Evolutionary conservation across 2,797 vertebrate species (phyloP).

Genomic region (Silurus lanzhouensis): DNA sequence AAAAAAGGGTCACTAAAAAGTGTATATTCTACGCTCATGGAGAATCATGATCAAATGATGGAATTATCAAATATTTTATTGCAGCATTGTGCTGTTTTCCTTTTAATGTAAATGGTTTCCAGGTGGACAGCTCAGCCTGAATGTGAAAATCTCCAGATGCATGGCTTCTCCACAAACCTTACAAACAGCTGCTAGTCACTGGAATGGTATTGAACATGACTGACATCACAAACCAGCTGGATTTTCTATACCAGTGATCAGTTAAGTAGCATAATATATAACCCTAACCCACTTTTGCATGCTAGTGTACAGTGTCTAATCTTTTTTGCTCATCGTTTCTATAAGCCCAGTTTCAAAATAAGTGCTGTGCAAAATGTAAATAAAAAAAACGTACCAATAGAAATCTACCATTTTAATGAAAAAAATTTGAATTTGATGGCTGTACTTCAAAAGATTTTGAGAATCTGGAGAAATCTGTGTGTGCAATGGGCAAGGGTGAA

Average conservation of each 20-base stretch:
- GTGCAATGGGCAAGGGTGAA: too few species aligned
- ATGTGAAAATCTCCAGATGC: not conserved
- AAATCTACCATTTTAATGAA: too few species aligned
- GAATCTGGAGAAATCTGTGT: too few species aligned
- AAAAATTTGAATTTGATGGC: too few species aligned
- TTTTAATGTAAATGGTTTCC: not conserved
- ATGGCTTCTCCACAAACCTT: not conserved
- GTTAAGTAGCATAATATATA: not conserved
- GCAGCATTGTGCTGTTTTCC: not conserved
- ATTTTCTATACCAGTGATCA: not conserved
- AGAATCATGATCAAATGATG: not conserved
- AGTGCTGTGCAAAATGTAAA: too few species aligned
- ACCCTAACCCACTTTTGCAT: not conserved
- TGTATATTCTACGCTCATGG: not conserved
- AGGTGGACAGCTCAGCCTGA: not conserved
- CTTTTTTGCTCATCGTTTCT: not conserved
- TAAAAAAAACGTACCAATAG: too few species aligned
- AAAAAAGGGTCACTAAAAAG: not conserved
- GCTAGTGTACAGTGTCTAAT: not conserved
- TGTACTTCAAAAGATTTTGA: too few species aligned
- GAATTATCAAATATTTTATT: not conserved
- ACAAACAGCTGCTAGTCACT: not conserved
- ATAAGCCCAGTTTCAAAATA: too few species aligned
- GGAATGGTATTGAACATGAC: not conserved
- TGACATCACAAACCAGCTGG: not conserved